Base-by-base conservation (phyloP, 2,113 vertebrate genomes). In the Xerus inauris region DNA sequence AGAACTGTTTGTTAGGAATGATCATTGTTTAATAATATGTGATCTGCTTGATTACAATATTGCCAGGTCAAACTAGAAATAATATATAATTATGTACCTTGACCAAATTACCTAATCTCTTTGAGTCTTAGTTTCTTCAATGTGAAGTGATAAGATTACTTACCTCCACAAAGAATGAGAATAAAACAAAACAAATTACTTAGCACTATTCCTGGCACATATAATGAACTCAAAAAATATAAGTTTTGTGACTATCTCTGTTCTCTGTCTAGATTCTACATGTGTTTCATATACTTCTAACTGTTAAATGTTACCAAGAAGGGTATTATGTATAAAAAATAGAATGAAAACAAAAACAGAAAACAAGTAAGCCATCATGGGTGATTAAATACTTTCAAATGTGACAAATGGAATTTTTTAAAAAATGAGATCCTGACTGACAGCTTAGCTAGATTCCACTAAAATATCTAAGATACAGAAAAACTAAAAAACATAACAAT, bases 1-100 rank as follows among this genome's bases (percentile, higher is more conserved):
- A 87, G 64, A 92, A 8, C 51, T 49, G 8, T 64, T 22, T 20
- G 12, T 91, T 91, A 94, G 47, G 16, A 88, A 94, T 35, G 14
- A 95, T 54, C 2, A 85, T 92, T 69, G 30, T 54, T 89, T 87
- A 90, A 82, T 49, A 96, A 95, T 79, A 65, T 59, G 28, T 73
- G 42, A 79, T 81, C 54, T 28, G 90, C 6, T 42, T 93, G 67
- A 40, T 90, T 73, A 92, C n/a, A 73, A 16, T 71, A 85, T 0
- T 49, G 38, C 24, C 45, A 94, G 32, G 38, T 94, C 32, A 84
- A 84, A 93, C 13, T 72, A 69, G n/a, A 97, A 77, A 38, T 89
- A 86, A 95, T 72, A 65, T 2, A 3, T 72, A 79, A 40, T 64
- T 92, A 64, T 86, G 32, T 81, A 40, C 35, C 49, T 87, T 89